phyloP scores from a whole-genome alignment of 2,888 invertebrate species.

The Orthosia cruda region DNA sequence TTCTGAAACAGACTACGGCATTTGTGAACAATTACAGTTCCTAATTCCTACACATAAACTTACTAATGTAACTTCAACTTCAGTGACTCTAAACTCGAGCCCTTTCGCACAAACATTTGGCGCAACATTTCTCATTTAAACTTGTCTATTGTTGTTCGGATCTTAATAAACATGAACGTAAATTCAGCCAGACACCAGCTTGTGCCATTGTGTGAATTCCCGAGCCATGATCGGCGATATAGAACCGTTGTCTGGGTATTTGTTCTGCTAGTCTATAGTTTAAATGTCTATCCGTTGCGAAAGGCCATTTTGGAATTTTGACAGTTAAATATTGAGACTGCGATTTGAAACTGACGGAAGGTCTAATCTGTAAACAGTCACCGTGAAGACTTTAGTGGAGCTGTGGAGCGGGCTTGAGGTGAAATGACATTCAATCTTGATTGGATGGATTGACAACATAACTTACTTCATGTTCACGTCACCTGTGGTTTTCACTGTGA shows the following conservation, averaged over 20 bases:
- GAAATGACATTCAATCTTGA: too few relatives aligned
- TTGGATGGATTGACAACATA: too few relatives aligned
- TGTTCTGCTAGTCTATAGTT: not conserved
- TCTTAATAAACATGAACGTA: conserved; percentile 60
- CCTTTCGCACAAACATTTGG: conserved; percentile 20
- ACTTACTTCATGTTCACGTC: too few relatives aligned
- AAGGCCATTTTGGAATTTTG: conserved; percentile 19
- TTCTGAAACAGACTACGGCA: not conserved
- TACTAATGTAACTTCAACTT: conserved; percentile 39
- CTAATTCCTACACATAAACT: conserved; percentile 20
- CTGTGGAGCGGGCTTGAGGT: too few relatives aligned
- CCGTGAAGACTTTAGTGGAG: too few relatives aligned
- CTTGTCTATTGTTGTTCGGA: conserved; percentile 56
- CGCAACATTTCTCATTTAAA: conserved; percentile 65
- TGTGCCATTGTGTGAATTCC: conserved; percentile 37
- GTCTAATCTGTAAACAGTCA: too few relatives aligned
- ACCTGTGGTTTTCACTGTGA: too few relatives aligned
- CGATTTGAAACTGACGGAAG: not conserved
- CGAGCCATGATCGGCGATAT: conserved; percentile 3
- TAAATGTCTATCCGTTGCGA: conserved; percentile 5
- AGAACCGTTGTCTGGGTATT: conserved; percentile 29
- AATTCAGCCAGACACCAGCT: conserved; percentile 46
- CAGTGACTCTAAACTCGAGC: conserved; percentile 15
- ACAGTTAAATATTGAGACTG: not conserved
- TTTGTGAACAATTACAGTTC: not conserved